Percentiles rank a stretch among this genome's conserved stretches.
phyloP scores from a whole-genome alignment of 2,888 invertebrate genomes.

The Metellina segmentata region DNA sequence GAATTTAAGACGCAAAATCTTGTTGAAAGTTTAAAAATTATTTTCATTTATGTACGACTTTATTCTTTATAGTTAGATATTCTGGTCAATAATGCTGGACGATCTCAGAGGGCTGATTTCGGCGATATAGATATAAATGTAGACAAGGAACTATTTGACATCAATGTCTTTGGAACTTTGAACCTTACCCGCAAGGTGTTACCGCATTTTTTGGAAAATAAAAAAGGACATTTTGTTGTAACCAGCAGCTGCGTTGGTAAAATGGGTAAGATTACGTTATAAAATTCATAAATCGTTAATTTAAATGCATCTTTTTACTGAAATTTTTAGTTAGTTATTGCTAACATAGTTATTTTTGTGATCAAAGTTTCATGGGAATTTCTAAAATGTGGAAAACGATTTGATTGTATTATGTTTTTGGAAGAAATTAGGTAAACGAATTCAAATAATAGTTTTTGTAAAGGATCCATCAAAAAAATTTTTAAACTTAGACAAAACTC shows the following conservation, averaged over 20 bases:
- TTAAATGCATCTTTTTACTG: too few species aligned
- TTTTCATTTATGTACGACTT: not conserved
- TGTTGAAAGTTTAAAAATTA: not conserved
- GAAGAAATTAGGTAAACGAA: too few species aligned
- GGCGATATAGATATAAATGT: conserved; percentile 87
- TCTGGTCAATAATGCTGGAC: conserved; percentile 90
- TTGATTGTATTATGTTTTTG: too few species aligned
- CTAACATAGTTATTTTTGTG: too few species aligned
- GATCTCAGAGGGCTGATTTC: conserved; percentile 89
- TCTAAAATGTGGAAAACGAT: too few species aligned
- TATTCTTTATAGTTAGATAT: conserved; percentile 85
- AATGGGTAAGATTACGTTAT: conserved; percentile 81
- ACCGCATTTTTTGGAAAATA: conserved; percentile 84
- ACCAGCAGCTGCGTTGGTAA: conserved; percentile 89
- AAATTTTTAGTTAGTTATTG: too few species aligned
- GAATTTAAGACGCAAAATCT: not conserved
- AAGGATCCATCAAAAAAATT: too few species aligned
- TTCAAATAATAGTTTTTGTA: too few species aligned
- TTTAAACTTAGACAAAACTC: too few species aligned
- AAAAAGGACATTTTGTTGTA: conserved; percentile 87
- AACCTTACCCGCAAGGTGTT: conserved; percentile 86
- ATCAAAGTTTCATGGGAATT: too few species aligned
- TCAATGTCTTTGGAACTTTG: conserved; percentile 89
- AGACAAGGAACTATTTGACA: conserved; percentile 88
- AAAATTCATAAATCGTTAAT: too few species aligned